Percentiles rank a stretch among this genome's conserved stretches.
phyloP scores from a whole-genome alignment of 2,888 invertebrate genomes.

The Augiades crinisus region DNA sequence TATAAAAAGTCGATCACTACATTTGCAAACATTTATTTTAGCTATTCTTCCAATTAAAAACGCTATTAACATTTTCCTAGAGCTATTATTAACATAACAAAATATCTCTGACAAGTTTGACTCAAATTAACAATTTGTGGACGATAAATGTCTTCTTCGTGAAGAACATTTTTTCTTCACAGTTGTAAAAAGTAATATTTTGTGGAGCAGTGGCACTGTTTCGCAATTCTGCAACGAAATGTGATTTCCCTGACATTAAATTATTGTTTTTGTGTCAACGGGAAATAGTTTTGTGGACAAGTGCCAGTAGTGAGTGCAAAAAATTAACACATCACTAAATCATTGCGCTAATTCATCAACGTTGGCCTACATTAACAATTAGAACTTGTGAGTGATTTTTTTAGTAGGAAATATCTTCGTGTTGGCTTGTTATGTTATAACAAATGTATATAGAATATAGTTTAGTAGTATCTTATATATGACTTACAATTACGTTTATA shows the following conservation, averaged over 20 bases:
- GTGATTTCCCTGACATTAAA: conserved; percentile 5
- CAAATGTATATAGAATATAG: background rate
- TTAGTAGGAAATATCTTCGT: background rate
- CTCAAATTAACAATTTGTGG: background rate
- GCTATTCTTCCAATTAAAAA: too few relatives aligned
- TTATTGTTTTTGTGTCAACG: conserved; percentile 3
- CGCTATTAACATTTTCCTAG: too few relatives aligned
- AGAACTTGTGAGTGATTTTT: background rate
- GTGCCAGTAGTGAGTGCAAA: conserved; percentile 1
- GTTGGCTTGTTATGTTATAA: background rate
- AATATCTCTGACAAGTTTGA: background rate
- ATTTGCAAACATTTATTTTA: too few relatives aligned
- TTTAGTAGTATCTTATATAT: too few relatives aligned
- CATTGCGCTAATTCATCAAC: background rate
- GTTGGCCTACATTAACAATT: background rate
- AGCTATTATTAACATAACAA: background rate
- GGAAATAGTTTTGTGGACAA: conserved; percentile 5
- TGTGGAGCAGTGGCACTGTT: conserved; percentile 1
- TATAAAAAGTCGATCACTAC: too few relatives aligned
- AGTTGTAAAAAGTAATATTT: background rate
- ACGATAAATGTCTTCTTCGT: conserved; percentile 5
- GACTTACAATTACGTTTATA: too few relatives aligned
- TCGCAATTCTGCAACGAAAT: background rate
- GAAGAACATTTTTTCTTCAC: background rate
- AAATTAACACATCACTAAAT: conserved; percentile 5